phyloP scores from a whole-genome alignment of 1,140 invertebrate genomes.

The Gerris buenoi region DNA sequence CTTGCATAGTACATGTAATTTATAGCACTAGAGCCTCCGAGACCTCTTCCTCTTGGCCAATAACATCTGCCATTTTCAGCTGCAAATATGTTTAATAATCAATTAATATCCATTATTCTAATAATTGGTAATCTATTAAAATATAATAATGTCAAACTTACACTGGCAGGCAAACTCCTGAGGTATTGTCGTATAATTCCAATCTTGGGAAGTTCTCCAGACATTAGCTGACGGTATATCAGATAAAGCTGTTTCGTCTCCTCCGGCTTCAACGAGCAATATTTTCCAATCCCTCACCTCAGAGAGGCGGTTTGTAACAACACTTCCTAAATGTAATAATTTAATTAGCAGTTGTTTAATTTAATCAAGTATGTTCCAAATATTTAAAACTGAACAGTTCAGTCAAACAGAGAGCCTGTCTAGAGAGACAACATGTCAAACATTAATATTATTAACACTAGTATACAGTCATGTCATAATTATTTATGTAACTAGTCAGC shows the following conservation, averaged over 20 bases:
- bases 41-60: conserved; percentile 29
- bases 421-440: too few relatives aligned
- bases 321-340: conserved; percentile 4
- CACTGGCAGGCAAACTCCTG: conserved; percentile 6
- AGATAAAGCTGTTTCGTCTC: conserved; percentile 22
- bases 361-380: too few relatives aligned
- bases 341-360: too few relatives aligned
- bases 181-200: conserved; percentile 30
- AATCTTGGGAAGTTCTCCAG: conserved; percentile 26
- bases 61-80: conserved; percentile 2
- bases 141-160: conserved; percentile 8
- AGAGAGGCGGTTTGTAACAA: conserved; percentile 7
- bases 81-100: too few relatives aligned
- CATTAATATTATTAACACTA: too few relatives aligned
- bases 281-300: conserved; percentile 17
- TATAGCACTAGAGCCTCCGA: conserved; percentile 45
- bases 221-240: conserved; percentile 20
- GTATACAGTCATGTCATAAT: too few relatives aligned
- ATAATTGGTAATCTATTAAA: too few relatives aligned
- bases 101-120: too few relatives aligned
- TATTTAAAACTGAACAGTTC: too few relatives aligned
- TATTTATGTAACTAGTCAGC: too few relatives aligned
- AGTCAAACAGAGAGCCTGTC: too few relatives aligned
- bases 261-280: conserved; percentile 33
- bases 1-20: conserved; percentile 47